A percentile compares a stretch with the other conserved stretches of the same genome.
Conservation (phyloP, 1,140 invertebrate genomes). For the Ceratitis capitata region DNA sequence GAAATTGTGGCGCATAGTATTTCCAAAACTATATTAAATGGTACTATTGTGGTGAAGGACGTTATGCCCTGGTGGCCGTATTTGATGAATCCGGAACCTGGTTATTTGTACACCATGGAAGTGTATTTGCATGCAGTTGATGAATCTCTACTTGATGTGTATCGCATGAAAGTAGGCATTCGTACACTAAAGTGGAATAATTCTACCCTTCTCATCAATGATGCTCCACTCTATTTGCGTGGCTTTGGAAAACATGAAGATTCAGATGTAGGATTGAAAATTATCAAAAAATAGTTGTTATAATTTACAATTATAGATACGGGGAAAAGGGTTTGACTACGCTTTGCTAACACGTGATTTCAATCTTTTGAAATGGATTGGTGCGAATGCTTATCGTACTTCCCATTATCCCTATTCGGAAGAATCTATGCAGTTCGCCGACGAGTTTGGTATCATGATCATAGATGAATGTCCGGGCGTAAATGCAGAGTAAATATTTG, state of each 20-base stretch:
- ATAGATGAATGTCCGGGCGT: constrained; percentile 96
- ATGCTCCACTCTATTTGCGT: constrained; percentile 85
- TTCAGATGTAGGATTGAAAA: constrained; percentile 75
- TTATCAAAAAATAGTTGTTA: background rate
- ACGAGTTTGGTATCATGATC: constrained; percentile 93
- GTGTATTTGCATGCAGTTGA: constrained; percentile 64
- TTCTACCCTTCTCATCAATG: constrained; percentile 83
- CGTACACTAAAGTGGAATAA: constrained; percentile 81
- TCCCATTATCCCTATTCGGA: constrained; percentile 99
- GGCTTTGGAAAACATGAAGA: constrained; percentile 97
- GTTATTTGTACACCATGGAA: constrained; percentile 77
- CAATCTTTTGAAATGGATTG: constrained; percentile 93
- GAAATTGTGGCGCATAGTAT: constrained; percentile 49
- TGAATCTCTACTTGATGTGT: constrained; percentile 75
- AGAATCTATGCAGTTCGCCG: constrained; percentile 95
- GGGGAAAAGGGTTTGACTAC: constrained; percentile 89
- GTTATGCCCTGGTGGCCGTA: constrained; percentile 94
- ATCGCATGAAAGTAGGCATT: constrained; percentile 87
- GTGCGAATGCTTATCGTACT: constrained; percentile 94
- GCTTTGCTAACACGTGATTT: constrained; percentile 89
- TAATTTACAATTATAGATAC: constrained; percentile 69
- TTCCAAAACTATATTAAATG: constrained; percentile 52
- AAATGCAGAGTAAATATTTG: constrained; percentile 76
- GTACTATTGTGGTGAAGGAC: constrained; percentile 72
- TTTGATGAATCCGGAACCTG: constrained; percentile 81